Base-by-base conservation (phyloP, 2,888 invertebrate genomes). In the Corbicula japonica region DNA sequence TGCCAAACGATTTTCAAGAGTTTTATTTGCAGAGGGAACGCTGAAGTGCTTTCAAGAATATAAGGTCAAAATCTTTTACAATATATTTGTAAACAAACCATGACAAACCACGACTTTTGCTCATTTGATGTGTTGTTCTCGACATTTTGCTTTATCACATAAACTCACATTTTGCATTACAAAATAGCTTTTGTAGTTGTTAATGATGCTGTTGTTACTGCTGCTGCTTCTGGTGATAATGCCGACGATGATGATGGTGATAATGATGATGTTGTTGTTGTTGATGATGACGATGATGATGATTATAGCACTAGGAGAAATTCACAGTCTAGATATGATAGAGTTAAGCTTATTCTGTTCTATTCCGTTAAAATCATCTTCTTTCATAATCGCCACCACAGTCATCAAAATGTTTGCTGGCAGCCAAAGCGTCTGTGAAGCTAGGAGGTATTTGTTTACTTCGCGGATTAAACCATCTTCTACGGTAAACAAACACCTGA, bases 61-160 rank as follows among this genome's bases (percentile, higher is more conserved):
- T 28, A 44, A 72, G 75, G 69, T 75, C 69, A 75, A 75, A 69
- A 26, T 32, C 28, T 50, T 75, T 38, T 56, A 69, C 54, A 56
- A 56, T 35, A 62, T 63, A 62, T 62, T 54, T 62, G 72, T 72
- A 72, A 72, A 72, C 72, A 62, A 52, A 32, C 26, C 35, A 26
- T 50, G 35, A 58, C 21, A n/a, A n/a, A n/a, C n/a, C n/a, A n/a
- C n/a, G n/a, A n/a, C n/a, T n/a, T n/a, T n/a, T n/a, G n/a, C n/a
- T n/a, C n/a, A n/a, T n/a, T n/a, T n/a, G n/a, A n/a, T n/a, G n/a
- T n/a, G n/a, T n/a, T n/a, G n/a, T n/a, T n/a, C n/a, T n/a, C n/a
- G n/a, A n/a, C n/a, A n/a, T n/a, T n/a, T n/a, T n/a, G n/a, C n/a
- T n/a, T n/a, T n/a, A n/a, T n/a, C n/a, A n/a, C n/a, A n/a, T n/a